Conservation (phyloP, 2,797 vertebrate genomes). For the Numenius phaeopus region DNA sequence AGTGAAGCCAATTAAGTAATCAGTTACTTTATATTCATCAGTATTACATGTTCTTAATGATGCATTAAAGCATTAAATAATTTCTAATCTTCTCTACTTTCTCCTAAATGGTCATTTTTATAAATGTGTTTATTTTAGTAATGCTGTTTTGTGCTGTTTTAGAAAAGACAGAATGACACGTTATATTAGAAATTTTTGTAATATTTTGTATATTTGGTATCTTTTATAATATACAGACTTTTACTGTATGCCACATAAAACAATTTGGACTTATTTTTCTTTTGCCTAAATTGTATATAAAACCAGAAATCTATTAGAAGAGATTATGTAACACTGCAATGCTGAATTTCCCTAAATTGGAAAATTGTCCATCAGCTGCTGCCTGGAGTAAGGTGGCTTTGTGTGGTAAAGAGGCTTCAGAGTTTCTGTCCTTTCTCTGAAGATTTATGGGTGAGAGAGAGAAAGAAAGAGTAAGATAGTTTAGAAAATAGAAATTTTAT, state of each 20-base stretch:
- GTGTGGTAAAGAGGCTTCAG: background rate
- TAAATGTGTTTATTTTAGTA: conserved; percentile 52
- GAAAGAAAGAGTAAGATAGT: background rate
- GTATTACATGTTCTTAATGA: conserved; percentile 68
- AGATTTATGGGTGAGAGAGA: background rate
- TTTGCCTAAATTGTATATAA: background rate
- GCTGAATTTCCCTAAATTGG: background rate
- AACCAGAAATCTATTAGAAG: background rate
- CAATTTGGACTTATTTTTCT: background rate
- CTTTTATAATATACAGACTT: background rate
- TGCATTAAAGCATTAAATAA: conserved; percentile 39
- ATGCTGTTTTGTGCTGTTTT: conserved; percentile 26
- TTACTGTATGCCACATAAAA: background rate
- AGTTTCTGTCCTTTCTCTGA: background rate
- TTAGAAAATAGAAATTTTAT: background rate
- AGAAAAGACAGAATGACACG: background rate
- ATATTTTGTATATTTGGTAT: background rate
- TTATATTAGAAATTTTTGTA: background rate
- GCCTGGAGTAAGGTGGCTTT: background rate
- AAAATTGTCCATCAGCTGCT: background rate
- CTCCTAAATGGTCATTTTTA: conserved; percentile 44
- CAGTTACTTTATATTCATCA: conserved; percentile 67
- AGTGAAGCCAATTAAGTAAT: conserved; percentile 53
- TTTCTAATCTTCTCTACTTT: conserved; percentile 49
- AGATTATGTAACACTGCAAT: background rate